Base-by-base conservation (phyloP, 2,113 vertebrate species). In the Paradoxurus hermaphroditus region DNA sequence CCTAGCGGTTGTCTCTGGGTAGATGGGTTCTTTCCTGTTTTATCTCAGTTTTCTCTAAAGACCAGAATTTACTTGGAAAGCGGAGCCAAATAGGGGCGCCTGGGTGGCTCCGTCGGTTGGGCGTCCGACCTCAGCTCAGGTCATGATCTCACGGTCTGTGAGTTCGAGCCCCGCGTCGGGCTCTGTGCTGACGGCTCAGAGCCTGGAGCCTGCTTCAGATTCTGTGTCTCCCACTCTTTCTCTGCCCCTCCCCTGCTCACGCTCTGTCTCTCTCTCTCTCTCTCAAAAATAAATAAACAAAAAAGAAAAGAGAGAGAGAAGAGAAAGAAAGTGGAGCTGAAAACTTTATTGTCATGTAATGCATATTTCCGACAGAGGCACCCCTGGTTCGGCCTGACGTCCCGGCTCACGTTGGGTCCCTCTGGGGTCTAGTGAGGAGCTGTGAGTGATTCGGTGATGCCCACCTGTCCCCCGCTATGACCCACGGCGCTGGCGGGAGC, bases 371-470 rank as follows among this genome's bases (percentile, higher is more conserved):
- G 77, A 15, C 0, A 5, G 82, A 59, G 51, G n/a, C 6, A 1
- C 1, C 21, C 19, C 5, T 4, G 31, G 3, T 41, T 79, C 56
- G 12, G n/a, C 21, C 92, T 25, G 31, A 12, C 1, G 1, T n/a
- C 56, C 4, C 5, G 7, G 49, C 34, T 0, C 27, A 1, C 36
- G 67, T 23, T 1, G 53, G 41, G 56, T 25, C 39, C 73, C 62
- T 5, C 0, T 23, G 23, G n/a, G 18, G 1, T 27, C 27, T 21
- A 79, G 3, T 0, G 7, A 79, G 34, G 29, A 39, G 6, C 34
- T 16, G 27, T 23, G 79, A 49, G 34, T n/a, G 86, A 51, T 8
- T 73, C 10, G 0, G 53, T 1, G 46, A 44, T 7, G 7, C 63
- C 62, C 56, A 27, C 29, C 86, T 34, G 29, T n/a, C 16, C 13